Base-by-base conservation (phyloP, 2,797 vertebrate species). In the Leuciscus waleckii region DNA sequence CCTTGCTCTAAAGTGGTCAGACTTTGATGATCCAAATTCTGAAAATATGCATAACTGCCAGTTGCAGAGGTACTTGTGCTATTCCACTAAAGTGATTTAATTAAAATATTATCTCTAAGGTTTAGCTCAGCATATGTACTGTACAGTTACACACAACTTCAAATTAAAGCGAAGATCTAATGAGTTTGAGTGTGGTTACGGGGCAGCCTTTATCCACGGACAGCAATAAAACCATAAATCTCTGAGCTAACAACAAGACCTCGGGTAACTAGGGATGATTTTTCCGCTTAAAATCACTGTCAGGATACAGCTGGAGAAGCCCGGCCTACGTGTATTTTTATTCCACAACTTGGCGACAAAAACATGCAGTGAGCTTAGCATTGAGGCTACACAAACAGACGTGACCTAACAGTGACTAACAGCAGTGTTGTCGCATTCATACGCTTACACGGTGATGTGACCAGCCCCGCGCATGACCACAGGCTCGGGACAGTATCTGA, bases 391-490 rank as follows among this genome's bases (percentile, higher is more conserved):
- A 69, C 58, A 69, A 37, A 68, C 61, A 79, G 41, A 54, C 51
- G 17, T 19, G 84, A 87, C 88, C 90, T 77, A 85, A 86, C 82
- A 67, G 87, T 21, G 37, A 46, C 87, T 79, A 83, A 41, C 79
- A 79, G 82, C 87, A 49, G 54, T 65, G 82, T 67, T 81, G 32
- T 32, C 32, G 74, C 10, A 63, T 67, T 83, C 10, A 35, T 79
- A 82, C 29, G 91, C 98, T 99, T 98, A 99, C 98, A 99, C 98
- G 82, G 98, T 99, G 95, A 99, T 97, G 95, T 99, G 97, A 10
- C 98, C 98, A 82, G 97, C 97, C 85, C 98, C 98, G 90, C 98
- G 96, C 94, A 99, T 97, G 29, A 97, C 92, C 90, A 99, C 97
- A 19, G 98, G 97, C 90, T 99, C 98, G 35, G 97, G 96, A 56